These are phyloP conservation scores for Cynocephalus volans DNA, from an alignment of 2,113 vertebrate genomes.

Conservation along the genomic window DNA sequence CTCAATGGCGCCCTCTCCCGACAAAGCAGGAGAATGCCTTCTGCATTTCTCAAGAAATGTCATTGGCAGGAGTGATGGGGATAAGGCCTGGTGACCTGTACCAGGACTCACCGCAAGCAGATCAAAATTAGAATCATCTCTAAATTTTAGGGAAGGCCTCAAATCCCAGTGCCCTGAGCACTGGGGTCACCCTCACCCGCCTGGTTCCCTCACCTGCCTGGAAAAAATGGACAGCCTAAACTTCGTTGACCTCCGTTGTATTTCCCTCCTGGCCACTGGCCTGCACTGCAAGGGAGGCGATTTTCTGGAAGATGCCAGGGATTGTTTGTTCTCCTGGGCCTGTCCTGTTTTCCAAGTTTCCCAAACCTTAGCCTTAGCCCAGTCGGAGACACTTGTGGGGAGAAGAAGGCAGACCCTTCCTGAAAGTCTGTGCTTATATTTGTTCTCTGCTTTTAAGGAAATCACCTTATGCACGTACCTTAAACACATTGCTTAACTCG, in stretches of 20 bases:
- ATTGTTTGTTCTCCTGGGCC: not conserved
- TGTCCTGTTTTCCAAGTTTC: not conserved
- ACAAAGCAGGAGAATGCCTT: not conserved
- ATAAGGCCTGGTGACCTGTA: not conserved
- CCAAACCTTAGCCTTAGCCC: not conserved
- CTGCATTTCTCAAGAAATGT: not conserved
- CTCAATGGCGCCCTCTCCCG: slow-evolving; percentile 53
- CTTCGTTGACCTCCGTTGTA: not conserved
- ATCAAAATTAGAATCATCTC: not conserved
- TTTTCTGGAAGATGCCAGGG: not conserved
- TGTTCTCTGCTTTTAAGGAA: not conserved
- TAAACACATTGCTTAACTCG: not conserved
- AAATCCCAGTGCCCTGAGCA: not conserved
- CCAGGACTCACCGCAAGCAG: not conserved
- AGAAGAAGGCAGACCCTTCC: not conserved
- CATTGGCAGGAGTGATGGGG: no score
- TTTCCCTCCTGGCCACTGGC: not conserved
- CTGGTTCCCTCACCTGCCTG: not conserved
- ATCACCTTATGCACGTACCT: not conserved
- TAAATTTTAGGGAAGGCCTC: not conserved
- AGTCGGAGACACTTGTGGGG: not conserved
- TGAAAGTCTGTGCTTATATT: not conserved
- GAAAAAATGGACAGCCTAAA: not conserved
- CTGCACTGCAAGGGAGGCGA: not conserved
- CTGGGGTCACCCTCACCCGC: not conserved